A percentile compares a stretch with the other conserved stretches of the same genome.
Conservation (phyloP, 1,140 invertebrate genomes). For the Pseudoatta argentina region DNA sequence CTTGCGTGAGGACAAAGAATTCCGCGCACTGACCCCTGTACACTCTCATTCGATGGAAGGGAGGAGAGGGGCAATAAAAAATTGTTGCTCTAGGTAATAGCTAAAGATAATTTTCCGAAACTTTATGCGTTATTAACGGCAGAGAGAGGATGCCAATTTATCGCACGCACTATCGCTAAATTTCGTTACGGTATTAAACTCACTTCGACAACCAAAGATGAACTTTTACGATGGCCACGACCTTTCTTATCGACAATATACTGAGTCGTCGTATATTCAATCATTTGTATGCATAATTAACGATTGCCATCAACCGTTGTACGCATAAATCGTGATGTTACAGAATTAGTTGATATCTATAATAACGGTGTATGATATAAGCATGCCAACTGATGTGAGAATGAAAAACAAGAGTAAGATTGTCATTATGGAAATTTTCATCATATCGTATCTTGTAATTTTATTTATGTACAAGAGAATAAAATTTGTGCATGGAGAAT, state of each 20-base stretch:
- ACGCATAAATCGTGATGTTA: slow-evolving; percentile 29
- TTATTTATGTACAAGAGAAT: not conserved
- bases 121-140: not conserved
- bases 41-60: not conserved
- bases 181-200: slow-evolving; percentile 36
- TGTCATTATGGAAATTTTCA: not conserved
- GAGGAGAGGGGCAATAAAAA: not conserved
- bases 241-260: slow-evolving; percentile 71
- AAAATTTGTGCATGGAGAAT: not conserved
- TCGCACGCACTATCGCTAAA: slow-evolving; percentile 28
- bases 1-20: slow-evolving; percentile 10
- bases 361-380: not conserved
- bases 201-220: slow-evolving; percentile 58
- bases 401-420: slow-evolving; percentile 1
- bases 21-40: not conserved
- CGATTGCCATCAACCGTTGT: not conserved
- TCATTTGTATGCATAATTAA: slow-evolving; percentile 68
- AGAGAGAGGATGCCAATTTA: slow-evolving; percentile 23
- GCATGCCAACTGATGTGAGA: not conserved
- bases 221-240: slow-evolving; percentile 70
- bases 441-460: not conserved
- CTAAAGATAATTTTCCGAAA: slow-evolving; percentile 17
- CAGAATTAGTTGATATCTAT: not conserved
- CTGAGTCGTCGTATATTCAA: slow-evolving; percentile 46
- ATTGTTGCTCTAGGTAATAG: not conserved